A percentile compares a stretch with the other conserved stretches of the same genome.
These are phyloP conservation scores for Antedon mediterranea DNA, from an alignment of 53 echinoderm and acorn worm species.

Conservation along the genomic window DNA sequence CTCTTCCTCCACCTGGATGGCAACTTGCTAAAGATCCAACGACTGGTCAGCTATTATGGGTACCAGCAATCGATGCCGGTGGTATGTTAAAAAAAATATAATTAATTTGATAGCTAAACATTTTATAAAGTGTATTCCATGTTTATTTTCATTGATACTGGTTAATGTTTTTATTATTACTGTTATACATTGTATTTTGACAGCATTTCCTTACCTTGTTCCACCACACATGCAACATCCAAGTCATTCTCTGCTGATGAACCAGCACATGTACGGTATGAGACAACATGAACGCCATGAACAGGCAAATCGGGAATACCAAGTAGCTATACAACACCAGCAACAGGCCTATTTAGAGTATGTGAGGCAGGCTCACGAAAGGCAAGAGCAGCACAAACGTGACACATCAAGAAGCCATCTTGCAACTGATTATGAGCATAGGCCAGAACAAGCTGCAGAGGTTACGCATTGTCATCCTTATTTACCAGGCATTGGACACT, in stretches of 20 bases:
- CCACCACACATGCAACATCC: constrained; percentile 54
- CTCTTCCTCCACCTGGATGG: constrained; percentile 37
- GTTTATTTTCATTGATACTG: background rate
- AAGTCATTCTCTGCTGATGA: constrained; percentile 65
- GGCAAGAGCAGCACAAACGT: constrained; percentile 32
- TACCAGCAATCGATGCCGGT: constrained; percentile 31
- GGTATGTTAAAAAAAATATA: background rate
- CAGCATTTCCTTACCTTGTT: constrained; percentile 35
- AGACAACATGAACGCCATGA: constrained; percentile 27
- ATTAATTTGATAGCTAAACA: too few species aligned
- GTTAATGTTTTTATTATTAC: background rate
- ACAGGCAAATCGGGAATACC: constrained; percentile 33
- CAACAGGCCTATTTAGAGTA: constrained; percentile 45
- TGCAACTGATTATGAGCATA: background rate
- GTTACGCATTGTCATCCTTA: background rate
- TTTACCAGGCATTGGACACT: background rate
- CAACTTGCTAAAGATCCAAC: constrained; percentile 64
- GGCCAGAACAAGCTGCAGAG: background rate
- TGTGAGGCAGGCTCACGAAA: constrained; percentile 42
- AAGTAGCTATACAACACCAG: constrained; percentile 52
- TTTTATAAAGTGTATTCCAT: background rate
- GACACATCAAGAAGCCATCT: background rate
- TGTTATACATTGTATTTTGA: background rate
- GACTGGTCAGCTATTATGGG: constrained; percentile 53
- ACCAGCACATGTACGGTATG: constrained; percentile 48